phyloP scores from a whole-genome alignment of 2,113 vertebrate species.

The Oxyura jamaicensis region DNA sequence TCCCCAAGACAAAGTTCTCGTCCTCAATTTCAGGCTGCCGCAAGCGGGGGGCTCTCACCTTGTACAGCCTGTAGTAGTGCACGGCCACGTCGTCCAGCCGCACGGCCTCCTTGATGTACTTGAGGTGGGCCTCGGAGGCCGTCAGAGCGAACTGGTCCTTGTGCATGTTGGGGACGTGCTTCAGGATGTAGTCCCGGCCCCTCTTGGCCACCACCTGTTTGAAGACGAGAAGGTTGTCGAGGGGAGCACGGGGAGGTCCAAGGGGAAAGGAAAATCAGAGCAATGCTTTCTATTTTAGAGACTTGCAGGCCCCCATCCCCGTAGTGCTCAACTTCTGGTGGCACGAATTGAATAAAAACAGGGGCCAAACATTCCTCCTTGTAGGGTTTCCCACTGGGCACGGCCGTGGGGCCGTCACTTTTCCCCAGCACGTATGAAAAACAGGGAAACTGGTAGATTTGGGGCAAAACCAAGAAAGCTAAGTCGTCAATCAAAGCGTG shows the following conservation, averaged over 20 bases:
- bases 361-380: background rate
- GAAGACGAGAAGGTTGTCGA: background rate
- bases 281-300: fast-evolving
- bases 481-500: background rate
- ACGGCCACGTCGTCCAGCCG: conserved; percentile 95
- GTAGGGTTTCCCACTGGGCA: background rate
- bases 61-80: conserved; percentile 96
- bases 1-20: background rate
- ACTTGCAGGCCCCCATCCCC: background rate
- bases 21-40: background rate
- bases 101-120: conserved; percentile 96
- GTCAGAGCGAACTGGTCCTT: conserved; percentile 98
- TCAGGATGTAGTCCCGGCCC: conserved; percentile 95
- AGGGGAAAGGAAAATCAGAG: background rate
- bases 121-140: conserved; percentile 93
- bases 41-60: conserved; percentile 77
- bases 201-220: conserved; percentile 93
- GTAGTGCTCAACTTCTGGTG: background rate
- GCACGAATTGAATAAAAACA: fast-evolving
- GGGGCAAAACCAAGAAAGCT: background rate
- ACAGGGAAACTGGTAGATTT: fast-evolving
- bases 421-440: fast-evolving
- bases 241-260: background rate
- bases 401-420: background rate
- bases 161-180: conserved; percentile 98